A percentile compares a stretch with the other conserved stretches of the same genome.
phyloP scores from a whole-genome alignment of 2,888 invertebrate genomes.

The Laspeyria flexula region DNA sequence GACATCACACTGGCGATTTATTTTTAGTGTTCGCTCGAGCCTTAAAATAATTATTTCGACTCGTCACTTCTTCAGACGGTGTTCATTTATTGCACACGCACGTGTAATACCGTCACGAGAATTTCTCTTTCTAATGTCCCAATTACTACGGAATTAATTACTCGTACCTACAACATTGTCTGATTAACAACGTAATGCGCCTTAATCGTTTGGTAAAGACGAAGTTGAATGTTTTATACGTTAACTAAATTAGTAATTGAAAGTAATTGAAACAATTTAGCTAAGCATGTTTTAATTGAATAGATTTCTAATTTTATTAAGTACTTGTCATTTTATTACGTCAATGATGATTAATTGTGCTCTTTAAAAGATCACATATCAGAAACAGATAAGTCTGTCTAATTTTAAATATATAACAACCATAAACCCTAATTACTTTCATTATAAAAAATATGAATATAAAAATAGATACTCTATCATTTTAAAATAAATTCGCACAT shows the following conservation, averaged over 20 bases:
- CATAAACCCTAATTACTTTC: too few species aligned
- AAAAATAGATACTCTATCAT: background rate
- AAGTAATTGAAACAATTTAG: background rate
- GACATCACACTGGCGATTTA: constrained; percentile 80
- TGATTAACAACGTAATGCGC: constrained; percentile 4
- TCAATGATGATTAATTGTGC: too few species aligned
- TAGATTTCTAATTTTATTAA: background rate
- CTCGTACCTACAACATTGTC: constrained; percentile 1
- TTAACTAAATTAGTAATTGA: background rate
- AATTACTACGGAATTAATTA: constrained; percentile 19
- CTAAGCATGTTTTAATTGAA: background rate
- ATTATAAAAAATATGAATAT: too few species aligned
- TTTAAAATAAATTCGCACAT: background rate
- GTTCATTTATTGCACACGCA: constrained; percentile 56
- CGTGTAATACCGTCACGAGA: constrained; percentile 31
- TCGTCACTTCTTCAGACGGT: constrained; percentile 61
- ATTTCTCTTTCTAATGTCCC: constrained; percentile 25
- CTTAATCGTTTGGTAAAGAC: constrained; percentile 8
- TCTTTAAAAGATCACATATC: too few species aligned
- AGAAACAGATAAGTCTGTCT: too few species aligned
- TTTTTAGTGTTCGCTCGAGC: constrained; percentile 75
- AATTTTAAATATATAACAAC: too few species aligned
- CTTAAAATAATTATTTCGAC: constrained; percentile 76
- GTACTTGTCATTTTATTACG: too few species aligned
- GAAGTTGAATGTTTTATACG: background rate